phyloP scores from a whole-genome alignment of 30 jellyfish, hydroid and myxozoan genomes.

The Turritopsis rubra region DNA sequence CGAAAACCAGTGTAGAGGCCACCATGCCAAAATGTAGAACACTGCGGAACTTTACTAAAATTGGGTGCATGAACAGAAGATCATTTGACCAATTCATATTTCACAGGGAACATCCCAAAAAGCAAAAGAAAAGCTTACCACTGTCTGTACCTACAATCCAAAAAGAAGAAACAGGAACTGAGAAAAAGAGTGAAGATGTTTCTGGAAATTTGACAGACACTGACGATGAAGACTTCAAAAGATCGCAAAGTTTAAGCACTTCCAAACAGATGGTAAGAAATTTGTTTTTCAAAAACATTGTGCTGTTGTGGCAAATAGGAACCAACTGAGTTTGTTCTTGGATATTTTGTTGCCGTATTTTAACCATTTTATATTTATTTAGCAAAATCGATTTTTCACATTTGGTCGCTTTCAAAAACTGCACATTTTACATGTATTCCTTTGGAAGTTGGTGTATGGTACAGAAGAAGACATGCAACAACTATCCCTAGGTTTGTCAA shows the following conservation, averaged over 20 bases:
- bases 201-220: conserved; percentile 41
- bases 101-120: neutral
- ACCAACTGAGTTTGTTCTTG: neutral
- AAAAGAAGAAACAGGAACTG: neutral
- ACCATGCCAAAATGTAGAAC: no score
- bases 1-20: no score
- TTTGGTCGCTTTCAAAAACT: conserved; percentile 60
- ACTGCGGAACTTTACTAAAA: no score
- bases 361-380: neutral
- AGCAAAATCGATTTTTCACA: conserved; percentile 1
- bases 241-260: conserved; percentile 6
- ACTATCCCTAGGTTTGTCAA: neutral
- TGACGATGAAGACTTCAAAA: conserved; percentile 55
- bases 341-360: neutral
- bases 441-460: conserved; percentile 90
- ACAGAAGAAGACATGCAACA: conserved; percentile 31
- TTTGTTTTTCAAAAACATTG: no score
- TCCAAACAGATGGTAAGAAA: conserved; percentile 1
- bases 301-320: neutral
- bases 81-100: neutral
- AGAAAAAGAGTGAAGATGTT: neutral
- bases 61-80: no score
- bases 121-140: neutral
- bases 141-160: neutral
- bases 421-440: conserved; percentile 42